phyloP scores from a whole-genome alignment of 2,113 vertebrate genomes.

The Archilochus colubris region DNA sequence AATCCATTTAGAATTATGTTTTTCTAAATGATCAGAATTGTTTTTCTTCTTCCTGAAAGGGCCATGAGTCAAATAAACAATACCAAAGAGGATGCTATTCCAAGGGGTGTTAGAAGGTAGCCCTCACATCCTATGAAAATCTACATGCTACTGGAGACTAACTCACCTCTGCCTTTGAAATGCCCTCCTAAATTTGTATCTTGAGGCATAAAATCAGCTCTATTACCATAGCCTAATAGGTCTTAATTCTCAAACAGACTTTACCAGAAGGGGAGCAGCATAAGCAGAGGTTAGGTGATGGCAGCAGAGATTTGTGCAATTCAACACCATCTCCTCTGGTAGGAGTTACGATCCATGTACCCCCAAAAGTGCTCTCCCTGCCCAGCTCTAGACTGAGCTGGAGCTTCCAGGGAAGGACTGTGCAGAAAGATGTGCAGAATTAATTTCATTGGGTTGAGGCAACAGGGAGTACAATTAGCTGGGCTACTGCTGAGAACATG shows the following conservation, averaged over 20 bases:
- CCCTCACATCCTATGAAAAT: not conserved
- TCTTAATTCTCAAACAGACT: not conserved
- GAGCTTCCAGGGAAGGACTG: fast-evolving
- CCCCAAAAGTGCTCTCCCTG: not conserved
- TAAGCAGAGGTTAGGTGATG: not conserved
- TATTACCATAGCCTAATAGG: not conserved
- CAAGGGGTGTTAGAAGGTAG: not conserved
- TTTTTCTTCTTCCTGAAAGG: slow-evolving; percentile 5
- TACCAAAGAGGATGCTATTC: not conserved
- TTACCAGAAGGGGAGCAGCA: not conserved
- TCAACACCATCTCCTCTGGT: not conserved
- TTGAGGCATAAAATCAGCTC: not conserved
- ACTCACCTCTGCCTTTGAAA: not conserved
- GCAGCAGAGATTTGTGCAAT: not conserved
- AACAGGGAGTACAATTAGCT: not conserved
- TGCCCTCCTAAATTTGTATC: not conserved
- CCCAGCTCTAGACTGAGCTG: fast-evolving
- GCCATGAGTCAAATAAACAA: not conserved
- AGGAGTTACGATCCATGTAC: not conserved
- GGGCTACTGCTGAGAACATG: not conserved
- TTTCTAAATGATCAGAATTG: slow-evolving; percentile 12
- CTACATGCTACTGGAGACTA: not conserved
- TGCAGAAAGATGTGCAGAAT: not conserved
- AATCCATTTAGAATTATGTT: not conserved
- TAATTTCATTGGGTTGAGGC: not conserved